Evolutionary conservation across 2,113 vertebrate species (phyloP).

Genomic region (Sylvilagus bachmani): DNA sequence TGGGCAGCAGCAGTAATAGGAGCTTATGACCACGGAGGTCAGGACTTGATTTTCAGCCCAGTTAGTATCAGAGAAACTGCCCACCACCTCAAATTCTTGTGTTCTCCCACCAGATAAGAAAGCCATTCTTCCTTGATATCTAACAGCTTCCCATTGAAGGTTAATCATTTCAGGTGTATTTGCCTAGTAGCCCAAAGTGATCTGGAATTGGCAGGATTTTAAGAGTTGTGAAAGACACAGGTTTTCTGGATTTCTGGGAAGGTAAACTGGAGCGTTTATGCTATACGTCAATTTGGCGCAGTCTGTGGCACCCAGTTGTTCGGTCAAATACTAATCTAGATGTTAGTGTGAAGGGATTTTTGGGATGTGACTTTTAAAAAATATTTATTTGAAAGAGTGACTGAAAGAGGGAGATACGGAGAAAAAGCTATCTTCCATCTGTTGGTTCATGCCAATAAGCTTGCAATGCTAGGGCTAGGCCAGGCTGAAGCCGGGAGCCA

Average conservation of each 20-base stretch:
- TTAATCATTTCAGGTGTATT: neutral
- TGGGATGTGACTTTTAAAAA: neutral
- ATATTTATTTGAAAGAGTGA: no score
- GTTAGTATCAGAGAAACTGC: neutral
- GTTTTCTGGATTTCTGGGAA: slow-evolving; percentile 18
- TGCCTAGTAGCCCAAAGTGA: neutral
- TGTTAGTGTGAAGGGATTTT: neutral
- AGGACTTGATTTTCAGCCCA: neutral
- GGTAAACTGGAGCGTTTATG: neutral
- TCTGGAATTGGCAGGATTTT: neutral
- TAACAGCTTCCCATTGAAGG: neutral
- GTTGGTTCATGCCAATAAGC: no score
- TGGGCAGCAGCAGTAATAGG: neutral
- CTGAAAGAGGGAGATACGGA: no score
- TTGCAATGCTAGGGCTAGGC: no score
- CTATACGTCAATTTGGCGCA: neutral
- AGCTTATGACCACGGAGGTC: neutral
- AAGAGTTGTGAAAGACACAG: neutral
- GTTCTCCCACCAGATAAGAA: neutral
- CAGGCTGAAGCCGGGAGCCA: no score
- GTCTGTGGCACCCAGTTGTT: neutral
- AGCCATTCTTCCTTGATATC: neutral
- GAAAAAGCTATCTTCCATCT: no score
- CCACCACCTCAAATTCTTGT: neutral
- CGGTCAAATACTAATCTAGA: neutral